Base-by-base conservation (phyloP, 2,797 vertebrate species). In the Antrozous pallidus region DNA sequence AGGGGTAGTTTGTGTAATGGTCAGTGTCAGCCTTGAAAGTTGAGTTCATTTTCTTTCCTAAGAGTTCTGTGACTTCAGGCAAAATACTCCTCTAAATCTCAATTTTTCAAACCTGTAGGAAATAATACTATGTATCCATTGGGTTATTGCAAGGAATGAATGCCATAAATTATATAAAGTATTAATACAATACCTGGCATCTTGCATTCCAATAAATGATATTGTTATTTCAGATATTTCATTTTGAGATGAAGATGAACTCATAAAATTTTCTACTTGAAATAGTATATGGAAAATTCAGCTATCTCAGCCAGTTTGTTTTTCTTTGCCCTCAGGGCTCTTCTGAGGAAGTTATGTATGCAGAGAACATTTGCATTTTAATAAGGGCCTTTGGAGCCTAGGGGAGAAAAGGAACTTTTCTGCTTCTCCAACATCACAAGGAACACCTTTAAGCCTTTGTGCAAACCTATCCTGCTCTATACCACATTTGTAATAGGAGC, bases 281-380 rank as follows among this genome's bases (percentile, higher is more conserved):
- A 79, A 87, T 70, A 38, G 8, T 71, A 31, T 10, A 18, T 24
- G 82, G 61, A 42, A 73, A 54, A 54, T 73, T 51, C 63, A 73
- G 49, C 33, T 73, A 22, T 79, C 47, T 73, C 40, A 86, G 67
- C 42, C 40, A 85, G 51, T 36, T 79, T 78, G 14, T 61, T 88
- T 94, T 85, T 8, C 31, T 83, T 63, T 79, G 31, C 24, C 88
- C 20, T 69, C 28, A 17, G 40, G 75, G 16, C 2, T 92, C 24
- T 47, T 49, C n/a, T 28, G 56, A 71, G 67, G 70, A 90, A 73
- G 22, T 56, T 81, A 81, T 77, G 42, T 18, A 56, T 6, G 20
- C 45, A 88, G 31, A 67, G 33, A 85, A n/a, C 33, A 69, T 90
- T 85, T 42, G 5, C 16, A 81, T 85, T 91, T 95, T 94, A 92